Base-by-base conservation (phyloP, 2,797 vertebrate genomes). In the Muscicapa comitata region DNA sequence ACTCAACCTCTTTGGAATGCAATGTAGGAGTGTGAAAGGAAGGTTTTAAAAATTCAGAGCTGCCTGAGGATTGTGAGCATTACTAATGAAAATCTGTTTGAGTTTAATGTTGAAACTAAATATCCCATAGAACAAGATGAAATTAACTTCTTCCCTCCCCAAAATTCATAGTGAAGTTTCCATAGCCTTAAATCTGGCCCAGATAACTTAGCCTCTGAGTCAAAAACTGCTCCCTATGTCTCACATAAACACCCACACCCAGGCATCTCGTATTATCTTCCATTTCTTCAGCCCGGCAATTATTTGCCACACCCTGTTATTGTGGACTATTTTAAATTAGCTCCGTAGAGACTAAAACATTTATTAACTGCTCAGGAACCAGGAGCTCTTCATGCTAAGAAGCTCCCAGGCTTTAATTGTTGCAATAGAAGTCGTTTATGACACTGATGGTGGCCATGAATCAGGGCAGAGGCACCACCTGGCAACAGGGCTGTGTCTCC, bases 1-100 rank as follows among this genome's bases (percentile, higher is more conserved):
- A 82, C 86, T 82, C 55, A 95, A 73, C 31, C 67, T 35, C 35
- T 66, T 80, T 91, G 59, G 86, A 95, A 88, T 43, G 74, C 37
- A 82, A 65, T 65, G 81, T 90, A 95, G 88, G 91, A 85, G 86
- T 87, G 71, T 0, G 7, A 85, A 95, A 96, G 29, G 24, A 42
- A 87, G 55, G 29, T 58, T 95, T 90, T 73, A 81, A 86, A 95
- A 87, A 92, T 88, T 88, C 93, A 93, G 77, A 91, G 63, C 45
- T 76, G 55, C 78, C 71, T 85, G 59, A 73, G 83, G 71, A 82
- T 53, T 91, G 74, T 66, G 35, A 92, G 24, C 29, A 58, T 94
- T 85, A 57, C 59, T 93, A 92, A 95, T 59, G 83, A 90, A 93
- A 93, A 81, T 67, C 18, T 62, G 42, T 43, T 88, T 63, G 59